Base-by-base conservation (phyloP, 92 coral and sea anemone genomes). In the Ricordea florida region DNA sequence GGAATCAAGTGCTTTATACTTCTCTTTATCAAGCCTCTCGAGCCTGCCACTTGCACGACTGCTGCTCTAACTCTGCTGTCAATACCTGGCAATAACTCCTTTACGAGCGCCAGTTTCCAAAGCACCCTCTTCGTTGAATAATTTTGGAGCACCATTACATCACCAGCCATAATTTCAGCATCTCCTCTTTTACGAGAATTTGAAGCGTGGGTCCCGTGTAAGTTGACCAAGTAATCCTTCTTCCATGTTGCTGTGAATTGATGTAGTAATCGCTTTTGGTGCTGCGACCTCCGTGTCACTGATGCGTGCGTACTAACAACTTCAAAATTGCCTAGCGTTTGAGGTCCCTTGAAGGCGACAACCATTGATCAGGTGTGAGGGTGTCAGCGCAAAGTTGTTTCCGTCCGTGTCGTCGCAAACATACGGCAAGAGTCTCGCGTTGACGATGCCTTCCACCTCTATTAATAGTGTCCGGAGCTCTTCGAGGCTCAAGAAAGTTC, bases 21-120 rank as follows among this genome's bases (percentile, higher is more conserved):
- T 29, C 79, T 55, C 41, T 58, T 56, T 22, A 72, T 24, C 28
- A 72, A 35, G 30, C 42, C 42, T 10, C 32, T 10, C 0, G 64
- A 5, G 22, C 15, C 64, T 24, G 66, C 68, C 31, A 40, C 57
- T 15, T 60, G 55, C 7, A 83, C 67, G 5, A 66, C 46, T 26
- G 78, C 88, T 15, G 88, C 69, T 47, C 74, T 66, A 13, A 75
- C 63, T 6, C 35, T 36, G 24, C 74, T 66, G 36, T 83, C 83
- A 45, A 48, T 42, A n/a, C 83, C 83, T 32, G 51, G 24, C 36
- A 50, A 0, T 24, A 81, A 44, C 8, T 62, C 69, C 29, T 62
- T 76, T 10, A 81, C 79, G 43, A 60, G 24, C 25, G 80, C 86
- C 8, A 80, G 25, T 26, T 80, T 80, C 86, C 80, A 80, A 20